phyloP scores from a whole-genome alignment of 2,113 vertebrate species.

The Empidonax traillii region DNA sequence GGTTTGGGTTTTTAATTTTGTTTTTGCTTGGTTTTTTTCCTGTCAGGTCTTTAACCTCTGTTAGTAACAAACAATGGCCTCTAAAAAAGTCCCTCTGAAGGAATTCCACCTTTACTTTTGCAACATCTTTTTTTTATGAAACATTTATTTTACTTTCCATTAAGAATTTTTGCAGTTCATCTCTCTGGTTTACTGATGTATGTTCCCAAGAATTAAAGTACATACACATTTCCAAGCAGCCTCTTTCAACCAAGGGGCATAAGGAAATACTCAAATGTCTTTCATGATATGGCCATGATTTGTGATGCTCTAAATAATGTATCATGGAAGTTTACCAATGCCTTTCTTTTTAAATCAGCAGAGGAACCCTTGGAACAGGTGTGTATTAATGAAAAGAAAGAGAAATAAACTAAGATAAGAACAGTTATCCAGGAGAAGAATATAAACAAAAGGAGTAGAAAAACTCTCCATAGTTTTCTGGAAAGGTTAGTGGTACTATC shows the following conservation, averaged over 20 bases:
- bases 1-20: too few relatives aligned
- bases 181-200: neutral
- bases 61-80: neutral
- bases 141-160: neutral
- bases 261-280: neutral
- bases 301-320: slow-evolving; percentile 3
- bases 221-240: neutral
- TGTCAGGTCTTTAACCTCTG: neutral
- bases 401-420: neutral
- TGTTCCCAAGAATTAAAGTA: neutral
- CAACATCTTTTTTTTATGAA: neutral
- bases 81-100: neutral
- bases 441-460: neutral
- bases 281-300: neutral
- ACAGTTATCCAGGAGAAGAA: neutral
- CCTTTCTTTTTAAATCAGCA: neutral
- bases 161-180: neutral
- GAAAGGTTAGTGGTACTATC: neutral
- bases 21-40: neutral
- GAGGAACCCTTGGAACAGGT: neutral
- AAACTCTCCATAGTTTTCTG: fast-evolving
- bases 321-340: neutral
- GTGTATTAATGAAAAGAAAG: neutral
- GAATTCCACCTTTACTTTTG: neutral
- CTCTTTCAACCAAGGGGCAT: neutral